These are phyloP conservation scores for Danaus chrysippus DNA, from an alignment of 2,888 invertebrate species.

Conservation along the genomic window DNA sequence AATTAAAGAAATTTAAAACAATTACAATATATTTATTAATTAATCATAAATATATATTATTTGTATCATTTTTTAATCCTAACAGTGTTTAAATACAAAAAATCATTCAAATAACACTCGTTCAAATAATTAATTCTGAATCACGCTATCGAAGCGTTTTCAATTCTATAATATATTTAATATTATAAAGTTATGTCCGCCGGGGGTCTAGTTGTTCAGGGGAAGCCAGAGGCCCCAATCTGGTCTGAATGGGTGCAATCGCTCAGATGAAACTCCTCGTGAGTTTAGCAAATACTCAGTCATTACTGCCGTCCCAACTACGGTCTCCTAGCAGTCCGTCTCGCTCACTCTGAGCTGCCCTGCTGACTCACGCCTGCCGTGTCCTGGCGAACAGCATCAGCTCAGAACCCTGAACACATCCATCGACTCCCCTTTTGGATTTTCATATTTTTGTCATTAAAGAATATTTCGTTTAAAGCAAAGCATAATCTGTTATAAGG, in stretches of 20 bases:
- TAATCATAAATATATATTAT: too few relatives aligned
- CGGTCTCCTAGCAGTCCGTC: background rate
- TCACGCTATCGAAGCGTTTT: background rate
- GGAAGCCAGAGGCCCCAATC: slow-evolving; percentile 1
- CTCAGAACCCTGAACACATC: too few relatives aligned
- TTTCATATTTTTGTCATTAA: too few relatives aligned
- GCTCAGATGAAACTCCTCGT: background rate
- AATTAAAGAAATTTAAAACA: too few relatives aligned
- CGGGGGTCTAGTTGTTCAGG: slow-evolving; percentile 7
- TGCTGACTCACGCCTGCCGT: too few relatives aligned
- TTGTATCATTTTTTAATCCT: too few relatives aligned
- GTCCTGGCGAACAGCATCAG: too few relatives aligned
- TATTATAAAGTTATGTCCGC: accelerated
- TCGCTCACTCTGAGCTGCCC: background rate
- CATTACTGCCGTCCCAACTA: background rate
- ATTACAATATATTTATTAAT: too few relatives aligned
- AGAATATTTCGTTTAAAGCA: too few relatives aligned
- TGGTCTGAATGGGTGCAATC: slow-evolving; percentile 1
- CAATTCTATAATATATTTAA: background rate
- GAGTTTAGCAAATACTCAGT: background rate
- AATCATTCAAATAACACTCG: background rate
- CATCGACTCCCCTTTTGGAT: too few relatives aligned
- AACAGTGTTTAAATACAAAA: background rate
- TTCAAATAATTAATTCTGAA: background rate
- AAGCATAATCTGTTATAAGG: too few relatives aligned